Evolutionary conservation across 2,113 vertebrate species (phyloP).

Genomic region (Hippocampus comes): DNA sequence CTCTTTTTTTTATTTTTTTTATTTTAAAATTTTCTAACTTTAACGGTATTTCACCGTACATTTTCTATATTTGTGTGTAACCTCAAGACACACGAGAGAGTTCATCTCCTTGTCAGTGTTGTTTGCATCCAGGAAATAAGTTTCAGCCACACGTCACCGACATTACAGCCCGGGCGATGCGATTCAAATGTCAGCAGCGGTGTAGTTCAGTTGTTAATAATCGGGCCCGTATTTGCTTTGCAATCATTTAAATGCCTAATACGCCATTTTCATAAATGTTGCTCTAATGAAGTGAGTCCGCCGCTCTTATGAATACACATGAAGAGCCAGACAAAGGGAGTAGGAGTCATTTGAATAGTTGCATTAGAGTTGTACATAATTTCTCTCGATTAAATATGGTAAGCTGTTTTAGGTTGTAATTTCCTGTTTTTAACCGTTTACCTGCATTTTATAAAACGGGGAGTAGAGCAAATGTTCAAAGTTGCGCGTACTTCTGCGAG

Average conservation of each 20-base stretch:
- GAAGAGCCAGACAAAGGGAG: slow-evolving; percentile 73
- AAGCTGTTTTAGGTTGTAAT: slow-evolving; percentile 71
- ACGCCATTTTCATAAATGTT: slow-evolving; percentile 86
- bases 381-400: slow-evolving; percentile 88
- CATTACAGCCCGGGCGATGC: slow-evolving; percentile 77
- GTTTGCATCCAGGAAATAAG: slow-evolving; percentile 69
- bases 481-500: not conserved
- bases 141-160: slow-evolving; percentile 79
- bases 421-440: not conserved
- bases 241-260: slow-evolving; percentile 71
- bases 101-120: slow-evolving; percentile 12
- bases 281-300: slow-evolving; percentile 87
- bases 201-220: slow-evolving; percentile 87
- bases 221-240: slow-evolving; percentile 75
- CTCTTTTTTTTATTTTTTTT: not conserved
- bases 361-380: slow-evolving; percentile 84
- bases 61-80: not conserved
- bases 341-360: slow-evolving; percentile 82
- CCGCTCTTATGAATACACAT: slow-evolving; percentile 84
- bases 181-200: slow-evolving; percentile 79
- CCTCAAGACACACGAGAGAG: slow-evolving; percentile 4
- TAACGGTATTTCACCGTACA: not conserved
- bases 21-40: not conserved
- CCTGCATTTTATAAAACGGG: too few relatives aligned
- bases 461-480: not conserved